These are phyloP conservation scores for Cerastoderma edule DNA, from an alignment of 2,888 invertebrate genomes.

Conservation along the genomic window DNA sequence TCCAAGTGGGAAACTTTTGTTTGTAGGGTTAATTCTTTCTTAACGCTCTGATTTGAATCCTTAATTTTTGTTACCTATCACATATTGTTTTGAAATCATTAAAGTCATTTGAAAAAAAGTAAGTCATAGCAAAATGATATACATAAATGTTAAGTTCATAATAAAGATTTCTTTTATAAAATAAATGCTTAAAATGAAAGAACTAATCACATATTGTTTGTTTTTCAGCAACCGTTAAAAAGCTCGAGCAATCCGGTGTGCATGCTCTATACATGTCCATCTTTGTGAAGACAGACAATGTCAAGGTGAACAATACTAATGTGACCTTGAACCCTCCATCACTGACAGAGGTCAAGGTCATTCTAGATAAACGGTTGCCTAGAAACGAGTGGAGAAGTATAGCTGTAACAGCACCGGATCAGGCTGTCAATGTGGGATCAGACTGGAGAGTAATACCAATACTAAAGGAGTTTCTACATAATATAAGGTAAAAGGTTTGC, in stretches of 20 bases:
- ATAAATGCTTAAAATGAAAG: neutral
- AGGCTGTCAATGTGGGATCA: neutral
- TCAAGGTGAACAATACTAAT: neutral
- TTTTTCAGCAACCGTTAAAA: slow-evolving; percentile 36
- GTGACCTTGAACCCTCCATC: slow-evolving; percentile 14
- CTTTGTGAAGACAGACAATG: slow-evolving; percentile 25
- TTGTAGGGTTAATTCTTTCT: too few relatives aligned
- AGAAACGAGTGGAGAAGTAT: neutral
- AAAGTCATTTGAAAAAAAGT: too few relatives aligned
- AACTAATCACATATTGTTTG: too few relatives aligned
- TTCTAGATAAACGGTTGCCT: neutral
- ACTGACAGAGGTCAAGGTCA: neutral
- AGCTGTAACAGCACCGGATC: neutral
- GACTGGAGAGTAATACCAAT: neutral
- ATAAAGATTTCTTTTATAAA: too few relatives aligned
- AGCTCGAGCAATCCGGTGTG: slow-evolving; percentile 6
- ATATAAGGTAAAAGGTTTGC: neutral
- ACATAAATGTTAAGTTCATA: too few relatives aligned
- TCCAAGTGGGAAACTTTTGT: too few relatives aligned
- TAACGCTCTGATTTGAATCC: too few relatives aligned
- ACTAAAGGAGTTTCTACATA: neutral
- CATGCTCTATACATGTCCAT: slow-evolving; percentile 29
- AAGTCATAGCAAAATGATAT: too few relatives aligned
- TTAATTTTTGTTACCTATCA: too few relatives aligned
- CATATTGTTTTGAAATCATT: slow-evolving; percentile 8